Evolutionary conservation across 1,140 invertebrate genomes (phyloP), one percentile per base, ranked within the genome.

Genomic region (Anastrepha ludens): DNA sequence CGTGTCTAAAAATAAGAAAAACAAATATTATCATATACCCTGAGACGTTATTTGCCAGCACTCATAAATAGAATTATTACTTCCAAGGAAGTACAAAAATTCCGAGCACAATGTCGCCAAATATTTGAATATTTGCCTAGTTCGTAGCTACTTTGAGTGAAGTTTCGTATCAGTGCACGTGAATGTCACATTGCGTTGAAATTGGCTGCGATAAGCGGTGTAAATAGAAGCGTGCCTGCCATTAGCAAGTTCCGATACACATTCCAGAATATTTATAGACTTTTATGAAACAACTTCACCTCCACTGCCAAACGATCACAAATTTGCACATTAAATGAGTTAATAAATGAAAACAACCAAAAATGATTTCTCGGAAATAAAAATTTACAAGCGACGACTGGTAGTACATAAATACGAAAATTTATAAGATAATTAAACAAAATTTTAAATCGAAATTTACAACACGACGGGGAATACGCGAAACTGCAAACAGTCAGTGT

Each of bases 11-110:
- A 55, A 55, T 55, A 67, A 74, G 44, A 74, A 39, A 74, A 47
- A 74, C 67, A 47, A 74, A 47, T 3, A 74, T 17, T 55, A 11
- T 6, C 50, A 8, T 55, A 55, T 8, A 8, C 50, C 11, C 2
- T 8, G 50, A 55, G 50, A 55, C 50, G 11, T 55, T 8, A 55
- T 55, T 55, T 8, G 2, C 6, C 50, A 55, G 11, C 50, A 47
- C 13, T 74, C 39, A n/a, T 44, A 74, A 74, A 74, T 74, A 44
- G 39, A 39, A 17, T 74, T 44, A 74, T 74, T 41, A 74, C 41
- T 74, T 44, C 67, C 67, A 47, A 74, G 67, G 4, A 70, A 44
- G 11, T 44, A 44, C 39, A 11, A 70, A 70, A 70, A 70, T 65
- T 20, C 9, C 65, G 13, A 67, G 39, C 29, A 44, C 41, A 74